Evolutionary conservation across 2,113 vertebrate genomes (phyloP).

Genomic region (Euleptes europaea): DNA sequence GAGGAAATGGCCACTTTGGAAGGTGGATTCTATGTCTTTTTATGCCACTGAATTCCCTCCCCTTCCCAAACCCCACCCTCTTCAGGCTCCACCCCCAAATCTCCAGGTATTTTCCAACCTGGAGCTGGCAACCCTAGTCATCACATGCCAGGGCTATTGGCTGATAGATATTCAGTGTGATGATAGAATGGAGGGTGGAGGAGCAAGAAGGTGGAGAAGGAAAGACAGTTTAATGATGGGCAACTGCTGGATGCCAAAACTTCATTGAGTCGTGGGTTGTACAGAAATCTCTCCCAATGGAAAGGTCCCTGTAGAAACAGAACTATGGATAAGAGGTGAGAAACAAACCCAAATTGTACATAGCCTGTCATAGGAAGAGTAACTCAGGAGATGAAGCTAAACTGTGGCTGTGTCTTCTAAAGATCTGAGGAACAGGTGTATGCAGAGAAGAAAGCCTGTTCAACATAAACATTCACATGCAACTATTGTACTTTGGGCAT

Average conservation of each 20-base stretch:
- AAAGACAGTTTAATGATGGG: background rate
- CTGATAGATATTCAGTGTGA: background rate
- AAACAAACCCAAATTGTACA: no score
- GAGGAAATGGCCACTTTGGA: no score
- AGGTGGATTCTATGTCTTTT: no score
- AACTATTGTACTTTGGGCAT: background rate
- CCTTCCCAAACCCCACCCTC: no score
- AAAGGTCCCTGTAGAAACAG: no score
- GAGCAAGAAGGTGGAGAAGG: background rate
- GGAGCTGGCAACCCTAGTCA: no score
- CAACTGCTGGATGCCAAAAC: background rate
- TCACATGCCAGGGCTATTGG: background rate
- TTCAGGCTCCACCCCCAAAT: no score
- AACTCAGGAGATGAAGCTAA: background rate
- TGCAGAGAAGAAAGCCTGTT: background rate
- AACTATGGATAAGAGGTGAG: no score
- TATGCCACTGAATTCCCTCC: no score
- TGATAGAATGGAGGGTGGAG: slow-evolving; percentile 11
- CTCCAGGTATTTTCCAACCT: no score
- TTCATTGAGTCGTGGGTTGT: background rate
- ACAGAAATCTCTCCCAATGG: background rate
- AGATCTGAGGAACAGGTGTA: background rate
- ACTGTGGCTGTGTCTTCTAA: background rate
- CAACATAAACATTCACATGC: background rate
- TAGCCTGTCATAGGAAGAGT: background rate